phyloP scores from a whole-genome alignment of 2,113 vertebrate genomes.

The Arvicanthis niloticus region DNA sequence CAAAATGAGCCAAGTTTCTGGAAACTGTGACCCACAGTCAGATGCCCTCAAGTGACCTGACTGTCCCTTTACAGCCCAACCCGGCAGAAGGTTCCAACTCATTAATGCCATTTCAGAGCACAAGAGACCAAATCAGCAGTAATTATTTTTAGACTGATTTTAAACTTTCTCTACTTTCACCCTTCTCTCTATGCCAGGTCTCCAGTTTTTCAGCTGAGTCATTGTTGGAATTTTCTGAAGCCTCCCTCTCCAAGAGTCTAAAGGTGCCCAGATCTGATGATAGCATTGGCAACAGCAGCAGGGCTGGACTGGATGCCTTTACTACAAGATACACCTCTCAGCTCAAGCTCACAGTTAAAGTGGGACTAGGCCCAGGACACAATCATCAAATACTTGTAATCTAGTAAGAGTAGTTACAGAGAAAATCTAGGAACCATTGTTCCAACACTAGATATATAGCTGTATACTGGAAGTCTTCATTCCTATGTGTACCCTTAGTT shows the following conservation, averaged over 20 bases:
- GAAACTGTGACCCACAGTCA: slow-evolving; percentile 2
- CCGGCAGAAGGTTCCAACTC: slow-evolving; percentile 74
- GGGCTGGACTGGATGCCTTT: background rate
- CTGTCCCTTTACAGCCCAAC: background rate
- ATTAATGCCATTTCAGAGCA: slow-evolving; percentile 80
- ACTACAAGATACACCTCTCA: background rate
- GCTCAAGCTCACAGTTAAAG: background rate
- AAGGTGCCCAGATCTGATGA: slow-evolving; percentile 64
- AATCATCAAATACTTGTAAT: background rate
- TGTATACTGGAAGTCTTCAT: background rate
- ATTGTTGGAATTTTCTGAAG: slow-evolving; percentile 83
- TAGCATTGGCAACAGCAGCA: background rate
- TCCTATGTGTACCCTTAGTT: background rate
- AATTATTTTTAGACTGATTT: slow-evolving; percentile 86
- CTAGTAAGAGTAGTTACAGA: background rate
- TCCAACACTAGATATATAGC: background rate
- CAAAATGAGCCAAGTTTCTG: slow-evolving; percentile 39
- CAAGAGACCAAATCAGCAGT: slow-evolving; percentile 85
- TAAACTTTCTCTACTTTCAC: slow-evolving; percentile 84
- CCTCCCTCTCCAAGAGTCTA: slow-evolving; percentile 49
- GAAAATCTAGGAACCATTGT: background rate
- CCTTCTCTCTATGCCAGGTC: slow-evolving; percentile 82
- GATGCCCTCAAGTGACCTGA: background rate
- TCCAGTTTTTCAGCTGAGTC: slow-evolving; percentile 86
- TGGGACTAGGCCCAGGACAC: background rate